These are phyloP conservation scores for Phytoseiulus persimilis DNA, from an alignment of 2,888 invertebrate genomes.

Conservation along the genomic window DNA sequence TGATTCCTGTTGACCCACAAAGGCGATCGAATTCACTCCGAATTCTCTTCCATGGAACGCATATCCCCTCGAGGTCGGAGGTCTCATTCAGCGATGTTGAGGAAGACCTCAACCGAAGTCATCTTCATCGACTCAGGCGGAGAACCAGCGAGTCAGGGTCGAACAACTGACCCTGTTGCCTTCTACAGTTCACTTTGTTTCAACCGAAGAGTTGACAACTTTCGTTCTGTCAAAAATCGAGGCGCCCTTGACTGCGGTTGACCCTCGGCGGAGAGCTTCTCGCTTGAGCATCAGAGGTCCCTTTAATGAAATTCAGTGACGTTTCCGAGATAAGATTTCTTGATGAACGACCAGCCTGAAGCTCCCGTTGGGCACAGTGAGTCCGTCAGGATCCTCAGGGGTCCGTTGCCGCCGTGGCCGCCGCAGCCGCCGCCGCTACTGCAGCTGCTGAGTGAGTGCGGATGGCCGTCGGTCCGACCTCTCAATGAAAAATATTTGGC, in stretches of 20 bases:
- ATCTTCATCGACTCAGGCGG: too few species aligned
- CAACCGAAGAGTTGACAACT: background rate
- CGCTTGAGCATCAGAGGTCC: background rate
- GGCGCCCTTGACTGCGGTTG: background rate
- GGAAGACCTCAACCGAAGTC: too few species aligned
- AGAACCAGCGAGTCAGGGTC: too few species aligned
- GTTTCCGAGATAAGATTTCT: slow-evolving; percentile 28
- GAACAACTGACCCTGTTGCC: background rate
- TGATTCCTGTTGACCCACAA: too few species aligned
- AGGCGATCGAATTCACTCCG: too few species aligned
- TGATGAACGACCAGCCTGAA: slow-evolving; percentile 28
- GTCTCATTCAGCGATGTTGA: too few species aligned
- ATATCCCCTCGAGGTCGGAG: too few species aligned
- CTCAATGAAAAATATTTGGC: background rate
- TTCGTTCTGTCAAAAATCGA: background rate
- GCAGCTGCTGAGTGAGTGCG: background rate
- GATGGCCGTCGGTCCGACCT: background rate
- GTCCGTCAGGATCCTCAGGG: background rate
- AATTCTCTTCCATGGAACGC: too few species aligned
- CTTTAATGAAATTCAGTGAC: slow-evolving; percentile 35
- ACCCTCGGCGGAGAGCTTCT: background rate
- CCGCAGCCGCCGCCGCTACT: background rate
- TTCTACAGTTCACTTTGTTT: background rate
- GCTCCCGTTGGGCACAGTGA: background rate
- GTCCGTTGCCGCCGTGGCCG: background rate